phyloP scores from a whole-genome alignment of 2,113 vertebrate genomes.

The Aviceda subcristata region DNA sequence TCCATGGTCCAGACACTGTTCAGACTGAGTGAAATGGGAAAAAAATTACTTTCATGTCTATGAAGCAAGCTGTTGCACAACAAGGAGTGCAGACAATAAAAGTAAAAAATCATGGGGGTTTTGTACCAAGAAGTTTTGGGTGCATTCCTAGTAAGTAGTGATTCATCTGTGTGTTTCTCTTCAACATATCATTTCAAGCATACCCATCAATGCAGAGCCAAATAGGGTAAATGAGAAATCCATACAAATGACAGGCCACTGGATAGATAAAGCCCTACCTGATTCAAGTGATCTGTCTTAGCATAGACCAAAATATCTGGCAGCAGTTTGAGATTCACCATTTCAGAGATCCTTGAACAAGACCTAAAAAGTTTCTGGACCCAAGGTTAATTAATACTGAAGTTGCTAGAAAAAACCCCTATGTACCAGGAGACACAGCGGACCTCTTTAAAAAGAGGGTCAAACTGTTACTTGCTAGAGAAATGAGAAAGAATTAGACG shows the following conservation, averaged over 20 bases:
- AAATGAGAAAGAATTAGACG: slow-evolving; percentile 30
- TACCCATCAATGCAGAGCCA: neutral
- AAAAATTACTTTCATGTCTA: neutral
- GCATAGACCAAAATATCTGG: neutral
- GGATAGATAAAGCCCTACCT: neutral
- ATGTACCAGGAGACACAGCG: neutral
- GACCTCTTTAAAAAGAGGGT: neutral
- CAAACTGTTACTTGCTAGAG: neutral
- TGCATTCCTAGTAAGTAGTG: neutral
- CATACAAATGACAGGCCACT: neutral
- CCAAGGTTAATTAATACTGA: neutral
- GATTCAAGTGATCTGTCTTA: neutral
- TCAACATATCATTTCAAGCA: neutral
- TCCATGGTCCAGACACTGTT: neutral
- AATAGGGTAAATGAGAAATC: neutral
- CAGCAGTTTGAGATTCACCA: neutral
- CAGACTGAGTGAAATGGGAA: neutral
- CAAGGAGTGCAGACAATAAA: neutral
- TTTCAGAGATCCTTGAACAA: neutral
- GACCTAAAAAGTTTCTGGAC: neutral
- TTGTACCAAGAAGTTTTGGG: neutral
- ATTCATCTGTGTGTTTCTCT: neutral
- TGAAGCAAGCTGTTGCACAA: neutral
- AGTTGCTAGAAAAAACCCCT: neutral
- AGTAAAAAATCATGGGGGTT: accelerated